phyloP scores from a whole-genome alignment of 1,140 invertebrate species.

The Ips typographus region DNA sequence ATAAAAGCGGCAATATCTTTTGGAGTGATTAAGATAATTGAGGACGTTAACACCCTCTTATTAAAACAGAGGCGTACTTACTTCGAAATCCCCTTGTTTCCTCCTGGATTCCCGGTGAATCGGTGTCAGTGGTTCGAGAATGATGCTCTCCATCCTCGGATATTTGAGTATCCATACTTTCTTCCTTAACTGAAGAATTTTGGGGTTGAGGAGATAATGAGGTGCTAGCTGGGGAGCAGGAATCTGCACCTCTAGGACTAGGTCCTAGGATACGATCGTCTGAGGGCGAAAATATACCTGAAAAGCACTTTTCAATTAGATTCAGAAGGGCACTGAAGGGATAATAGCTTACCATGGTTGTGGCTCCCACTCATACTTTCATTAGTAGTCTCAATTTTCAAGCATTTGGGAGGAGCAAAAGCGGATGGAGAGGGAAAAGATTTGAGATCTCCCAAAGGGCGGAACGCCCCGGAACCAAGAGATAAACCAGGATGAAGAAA shows the following conservation, averaged over 20 bases:
- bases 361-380: conserved; percentile 40
- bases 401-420: conserved; percentile 55
- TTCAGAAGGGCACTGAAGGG: not conserved
- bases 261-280: conserved; percentile 50
- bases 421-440: conserved; percentile 57
- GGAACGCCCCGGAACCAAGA: conserved; percentile 50
- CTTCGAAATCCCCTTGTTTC: conserved; percentile 56
- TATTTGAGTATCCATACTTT: conserved; percentile 53
- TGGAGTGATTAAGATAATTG: conserved; percentile 26
- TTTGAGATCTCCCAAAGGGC: conserved; percentile 53
- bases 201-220: conserved; percentile 53
- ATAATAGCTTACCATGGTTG: conserved; percentile 37
- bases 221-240: conserved; percentile 55
- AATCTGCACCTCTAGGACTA: conserved; percentile 52
- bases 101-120: conserved; percentile 55
- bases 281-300: conserved; percentile 48
- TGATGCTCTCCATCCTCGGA: conserved; percentile 56
- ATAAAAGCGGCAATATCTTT: conserved; percentile 27
- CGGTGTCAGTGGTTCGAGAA: conserved; percentile 53
- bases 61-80: conserved; percentile 47
- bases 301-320: conserved; percentile 4
- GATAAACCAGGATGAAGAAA: conserved; percentile 54
- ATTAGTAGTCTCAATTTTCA: conserved; percentile 53
- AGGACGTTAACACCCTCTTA: conserved; percentile 30
- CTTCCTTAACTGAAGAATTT: conserved; percentile 49